Base-by-base conservation (phyloP, 2,797 vertebrate species). In the Mormyrops boulengeri region DNA sequence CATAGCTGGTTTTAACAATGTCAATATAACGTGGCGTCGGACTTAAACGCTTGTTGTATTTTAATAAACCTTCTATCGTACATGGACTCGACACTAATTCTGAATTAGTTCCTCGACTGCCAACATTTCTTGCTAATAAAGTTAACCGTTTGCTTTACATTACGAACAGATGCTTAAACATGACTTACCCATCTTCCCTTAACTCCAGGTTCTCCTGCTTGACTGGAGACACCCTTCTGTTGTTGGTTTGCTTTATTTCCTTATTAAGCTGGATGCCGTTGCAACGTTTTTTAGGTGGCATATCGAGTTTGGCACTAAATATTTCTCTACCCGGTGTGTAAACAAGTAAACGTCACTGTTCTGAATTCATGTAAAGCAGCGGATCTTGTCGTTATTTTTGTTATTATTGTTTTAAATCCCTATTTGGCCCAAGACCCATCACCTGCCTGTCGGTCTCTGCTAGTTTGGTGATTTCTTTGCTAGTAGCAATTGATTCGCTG, bases 221-320 rank as follows among this genome's bases (percentile, higher is more conserved):
- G 41, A 55, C 89, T 30, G 85, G 87, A 14, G 90, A 91, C n/a
- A n/a, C 69, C 41, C 57, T 91, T 30, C 62, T 91, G 82, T 22
- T 57, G 90, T 38, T 90, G 89, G 47, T 86, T 2, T 57, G 69
- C 77, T 91, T 92, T 47, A 66, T 6, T 22, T 92, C 92, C 85
- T 90, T 91, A 88, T 88, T 90, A 14, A 90, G 90, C 22, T 77
- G 90, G 5, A 88, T 57, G 41, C 91, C 90, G 88, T 60, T 80
- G 62, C 30, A 88, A 30, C 92, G 92, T 84, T 91, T 93, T 82
- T 93, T 93, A 8, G 92, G 92, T 85, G 92, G 88, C 92, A 93
- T 93, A n/a, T 88, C 73, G 80, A 87, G 1, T 3, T 30, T 53
- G 50, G 14, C 8, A 49, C 26, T n/a, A 22, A 26, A 57, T 53